A percentile compares a stretch with the other conserved stretches of the same genome.
Evolutionary conservation across 2,888 invertebrate genomes (phyloP).

Genomic region (Drosophila basisetae): DNA sequence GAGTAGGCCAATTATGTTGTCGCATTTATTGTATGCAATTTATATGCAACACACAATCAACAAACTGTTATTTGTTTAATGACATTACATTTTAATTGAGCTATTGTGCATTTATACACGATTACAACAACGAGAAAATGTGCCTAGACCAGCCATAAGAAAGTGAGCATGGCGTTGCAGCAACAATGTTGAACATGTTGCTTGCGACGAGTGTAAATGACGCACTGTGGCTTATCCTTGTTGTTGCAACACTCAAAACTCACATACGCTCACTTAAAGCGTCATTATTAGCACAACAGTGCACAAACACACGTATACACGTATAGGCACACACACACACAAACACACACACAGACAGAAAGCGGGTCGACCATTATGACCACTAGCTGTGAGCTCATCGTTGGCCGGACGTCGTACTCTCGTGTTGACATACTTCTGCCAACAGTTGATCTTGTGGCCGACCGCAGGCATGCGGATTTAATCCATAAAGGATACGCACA

Average conservation of each 20-base stretch:
- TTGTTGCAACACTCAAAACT: slow-evolving; percentile 60
- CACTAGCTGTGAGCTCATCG: slow-evolving; percentile 72
- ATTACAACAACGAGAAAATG: slow-evolving; percentile 24
- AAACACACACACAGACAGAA: background rate
- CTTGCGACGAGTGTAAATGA: slow-evolving; percentile 42
- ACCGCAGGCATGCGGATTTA: slow-evolving; percentile 82
- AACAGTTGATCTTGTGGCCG: slow-evolving; percentile 81
- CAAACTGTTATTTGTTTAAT: slow-evolving; percentile 61
- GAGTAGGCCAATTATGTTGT: background rate
- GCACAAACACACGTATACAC: slow-evolving; percentile 13
- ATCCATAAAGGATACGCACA: slow-evolving; percentile 82
- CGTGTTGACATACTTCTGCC: slow-evolving; percentile 83
- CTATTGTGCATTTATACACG: slow-evolving; percentile 47
- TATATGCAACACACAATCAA: slow-evolving; percentile 35
- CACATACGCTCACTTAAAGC: slow-evolving; percentile 61
- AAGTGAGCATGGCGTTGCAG: slow-evolving; percentile 2
- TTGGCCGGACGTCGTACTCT: slow-evolving; percentile 51
- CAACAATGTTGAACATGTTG: slow-evolving; percentile 46
- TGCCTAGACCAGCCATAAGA: slow-evolving; percentile 9
- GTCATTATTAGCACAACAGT: slow-evolving; percentile 78
- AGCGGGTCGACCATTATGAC: slow-evolving; percentile 72
- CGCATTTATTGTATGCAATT: slow-evolving; percentile 28
- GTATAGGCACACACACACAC: slow-evolving; percentile 10
- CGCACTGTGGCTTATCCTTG: slow-evolving; percentile 59
- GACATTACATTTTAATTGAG: slow-evolving; percentile 72